Evolutionary conservation across 2,888 invertebrate species (phyloP), one percentile per base, ranked within the genome.

Genomic region (Schizotus pectinicornis): DNA sequence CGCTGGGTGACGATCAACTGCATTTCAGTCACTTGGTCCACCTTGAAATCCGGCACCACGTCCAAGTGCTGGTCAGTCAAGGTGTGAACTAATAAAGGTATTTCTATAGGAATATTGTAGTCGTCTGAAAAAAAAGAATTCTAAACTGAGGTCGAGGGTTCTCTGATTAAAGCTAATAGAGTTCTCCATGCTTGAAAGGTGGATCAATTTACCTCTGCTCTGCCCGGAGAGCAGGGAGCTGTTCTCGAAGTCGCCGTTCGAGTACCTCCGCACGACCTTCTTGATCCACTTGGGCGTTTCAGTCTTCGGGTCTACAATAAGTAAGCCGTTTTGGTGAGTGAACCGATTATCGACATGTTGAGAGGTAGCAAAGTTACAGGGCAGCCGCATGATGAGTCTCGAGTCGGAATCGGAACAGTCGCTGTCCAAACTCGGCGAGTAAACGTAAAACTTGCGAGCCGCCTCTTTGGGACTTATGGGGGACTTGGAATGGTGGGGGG

Each of bases 381-480:
- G 61, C 47, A 67, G 63, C 55, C 76, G 65, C 60, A 80, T 63
- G 14, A 80, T 74, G 33, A 80, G 67, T 62, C 79, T 73, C 5
- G 79, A 79, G 56, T 80, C 80, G 31, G 74, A 76, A 67, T 80
- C 80, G 1, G 79, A 79, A 65, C 78, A 79, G 61, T 80, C 80
- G 56, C 77, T 76, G 64, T 80, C 80, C 54, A 80, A 64, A 66
- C 78, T 77, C 3, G 80, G 80, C 11, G 79, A 79, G 67, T 80
- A 80, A 9, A 79, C 78, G 59, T 77, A 74, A 56, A 80, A 77
- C 59, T 79, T 80, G 34, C 80, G 60, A 7, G 79, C 69, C 7
- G 71, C 67, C 13, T 78, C 77, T 63, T 74, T 72, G 11, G 80
- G 79, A 62, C 77, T 77, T 31, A 79, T 77, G 3, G 80, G 79